Conservation (phyloP, 2,888 invertebrate genomes). For the Linyphia triangularis region DNA sequence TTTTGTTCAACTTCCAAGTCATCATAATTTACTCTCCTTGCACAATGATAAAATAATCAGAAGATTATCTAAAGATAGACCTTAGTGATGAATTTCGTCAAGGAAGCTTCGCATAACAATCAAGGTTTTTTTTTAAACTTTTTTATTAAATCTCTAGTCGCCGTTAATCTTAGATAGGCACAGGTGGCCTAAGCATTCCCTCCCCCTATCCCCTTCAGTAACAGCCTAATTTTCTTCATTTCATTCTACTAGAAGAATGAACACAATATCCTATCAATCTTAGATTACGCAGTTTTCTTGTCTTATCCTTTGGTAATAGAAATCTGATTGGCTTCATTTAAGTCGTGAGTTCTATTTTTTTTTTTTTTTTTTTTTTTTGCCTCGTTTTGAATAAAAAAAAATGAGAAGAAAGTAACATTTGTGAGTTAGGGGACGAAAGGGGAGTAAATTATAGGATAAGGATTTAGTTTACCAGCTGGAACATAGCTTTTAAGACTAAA, state of each 20-base stretch:
- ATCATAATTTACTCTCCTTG: background rate
- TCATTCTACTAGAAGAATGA: constrained; percentile 12
- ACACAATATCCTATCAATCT: constrained; percentile 73
- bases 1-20: background rate
- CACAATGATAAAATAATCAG: constrained; percentile 3
- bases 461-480: constrained; percentile 70
- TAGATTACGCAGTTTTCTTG: constrained; percentile 66
- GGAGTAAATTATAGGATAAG: constrained; percentile 58
- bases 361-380: constrained; percentile 9
- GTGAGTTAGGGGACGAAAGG: constrained; percentile 15
- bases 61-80: background rate
- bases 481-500: constrained; percentile 62
- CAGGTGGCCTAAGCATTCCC: constrained; percentile 48
- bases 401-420: constrained; percentile 18
- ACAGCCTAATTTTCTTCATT: constrained; percentile 18
- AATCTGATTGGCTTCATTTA: constrained; percentile 69
- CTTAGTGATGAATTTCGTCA: background rate
- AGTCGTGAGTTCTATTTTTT: constrained; percentile 44
- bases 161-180: constrained; percentile 67
- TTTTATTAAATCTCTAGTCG: constrained; percentile 55
- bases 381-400: constrained; percentile 15
- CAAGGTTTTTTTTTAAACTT: background rate
- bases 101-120: background rate
- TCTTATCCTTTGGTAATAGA: constrained; percentile 64
- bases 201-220: background rate